phyloP scores from a whole-genome alignment of 2,888 invertebrate species.

The Ypsolopha scabrella region DNA sequence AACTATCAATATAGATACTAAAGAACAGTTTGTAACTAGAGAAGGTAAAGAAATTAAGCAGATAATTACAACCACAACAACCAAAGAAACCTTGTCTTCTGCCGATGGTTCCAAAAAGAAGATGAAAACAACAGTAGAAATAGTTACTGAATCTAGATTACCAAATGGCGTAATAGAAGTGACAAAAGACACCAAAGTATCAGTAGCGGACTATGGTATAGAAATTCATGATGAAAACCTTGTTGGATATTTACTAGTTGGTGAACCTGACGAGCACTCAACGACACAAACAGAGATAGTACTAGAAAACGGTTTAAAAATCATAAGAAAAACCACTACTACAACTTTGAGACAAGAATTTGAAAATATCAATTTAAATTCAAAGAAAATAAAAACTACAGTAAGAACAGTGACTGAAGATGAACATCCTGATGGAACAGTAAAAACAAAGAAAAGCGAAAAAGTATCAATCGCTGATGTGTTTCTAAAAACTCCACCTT shows the following conservation, averaged over 20 bases:
- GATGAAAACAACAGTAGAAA: constrained; percentile 45
- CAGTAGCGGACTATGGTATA: constrained; percentile 39
- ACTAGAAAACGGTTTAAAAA: constrained; percentile 31
- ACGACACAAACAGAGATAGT: constrained; percentile 29
- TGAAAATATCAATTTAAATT: constrained; percentile 27
- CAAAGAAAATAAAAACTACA: constrained; percentile 47
- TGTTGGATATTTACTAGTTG: constrained; percentile 30
- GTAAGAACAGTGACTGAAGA: constrained; percentile 44
- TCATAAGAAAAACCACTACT: constrained; percentile 44
- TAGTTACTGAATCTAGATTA: constrained; percentile 39
- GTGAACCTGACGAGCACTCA: constrained; percentile 33
- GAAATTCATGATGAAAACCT: constrained; percentile 43
- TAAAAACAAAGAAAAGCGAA: constrained; percentile 50
- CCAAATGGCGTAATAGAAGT: constrained; percentile 48
- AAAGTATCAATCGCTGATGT: constrained; percentile 52
- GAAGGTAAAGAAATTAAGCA: constrained; percentile 40
- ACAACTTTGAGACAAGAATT: constrained; percentile 46
- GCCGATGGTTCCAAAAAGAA: constrained; percentile 36
- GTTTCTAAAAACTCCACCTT: constrained; percentile 23
- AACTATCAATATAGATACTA: constrained; percentile 35
- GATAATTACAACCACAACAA: constrained; percentile 48
- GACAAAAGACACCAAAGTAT: constrained; percentile 52
- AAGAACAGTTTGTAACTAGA: constrained; percentile 27
- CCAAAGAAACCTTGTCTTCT: constrained; percentile 41
- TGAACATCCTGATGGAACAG: constrained; percentile 51